A percentile compares a stretch with the other conserved stretches of the same genome.
These are phyloP conservation scores for Chaetops frenatus DNA, from an alignment of 2,113 vertebrate genomes.

Conservation along the genomic window DNA sequence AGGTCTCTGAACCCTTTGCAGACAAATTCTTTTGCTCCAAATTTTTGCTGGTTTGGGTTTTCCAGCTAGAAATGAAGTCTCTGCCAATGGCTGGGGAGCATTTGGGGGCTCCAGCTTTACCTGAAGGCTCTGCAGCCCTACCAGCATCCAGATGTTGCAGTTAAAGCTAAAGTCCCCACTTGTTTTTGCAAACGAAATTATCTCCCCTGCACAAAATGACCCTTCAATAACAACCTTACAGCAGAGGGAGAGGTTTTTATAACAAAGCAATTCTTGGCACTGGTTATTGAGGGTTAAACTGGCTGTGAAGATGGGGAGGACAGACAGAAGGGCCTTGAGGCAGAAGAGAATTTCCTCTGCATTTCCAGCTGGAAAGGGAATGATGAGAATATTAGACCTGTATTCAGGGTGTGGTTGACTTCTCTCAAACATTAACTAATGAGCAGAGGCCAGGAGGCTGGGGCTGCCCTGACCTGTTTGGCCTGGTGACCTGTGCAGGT, in stretches of 20 bases:
- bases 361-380: neutral
- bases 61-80: neutral
- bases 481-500: neutral
- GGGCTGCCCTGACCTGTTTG: neutral
- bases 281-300: fast-evolving
- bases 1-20: neutral
- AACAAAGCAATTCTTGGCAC: neutral
- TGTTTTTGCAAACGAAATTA: neutral
- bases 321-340: neutral
- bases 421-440: neutral
- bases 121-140: neutral
- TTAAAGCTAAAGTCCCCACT: neutral
- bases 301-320: fast-evolving
- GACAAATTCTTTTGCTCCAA: neutral
- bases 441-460: neutral
- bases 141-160: neutral
- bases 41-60: neutral
- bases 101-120: neutral
- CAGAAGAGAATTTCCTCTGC: neutral
- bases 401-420: neutral
- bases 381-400: neutral
- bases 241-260: neutral
- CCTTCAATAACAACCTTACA: fast-evolving
- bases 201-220: neutral
- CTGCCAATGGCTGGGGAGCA: neutral